Evolutionary conservation across 2,888 invertebrate genomes (phyloP).

Genomic region (Esperia sulphurella): DNA sequence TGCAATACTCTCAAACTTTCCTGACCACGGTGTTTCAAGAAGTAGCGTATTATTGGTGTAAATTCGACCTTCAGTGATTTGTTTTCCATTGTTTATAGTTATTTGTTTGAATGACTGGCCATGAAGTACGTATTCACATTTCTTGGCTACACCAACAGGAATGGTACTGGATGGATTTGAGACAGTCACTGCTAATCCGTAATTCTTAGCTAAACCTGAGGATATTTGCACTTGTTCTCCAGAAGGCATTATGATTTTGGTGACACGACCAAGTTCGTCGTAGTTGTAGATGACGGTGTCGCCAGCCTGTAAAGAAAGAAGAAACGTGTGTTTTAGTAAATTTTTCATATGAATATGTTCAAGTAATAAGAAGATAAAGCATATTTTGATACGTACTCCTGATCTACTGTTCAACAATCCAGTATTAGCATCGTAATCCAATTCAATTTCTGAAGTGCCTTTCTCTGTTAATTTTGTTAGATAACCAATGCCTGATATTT

Average conservation of each 20-base stretch:
- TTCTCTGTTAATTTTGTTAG: constrained; percentile 93
- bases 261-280: constrained; percentile 92
- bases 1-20: constrained; percentile 86
- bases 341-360: too few species aligned
- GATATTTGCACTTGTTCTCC: constrained; percentile 91
- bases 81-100: constrained; percentile 84
- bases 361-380: background rate
- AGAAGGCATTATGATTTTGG: constrained; percentile 92
- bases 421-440: constrained; percentile 94
- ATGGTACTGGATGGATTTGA: constrained; percentile 75
- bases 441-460: constrained; percentile 91
- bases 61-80: constrained; percentile 86
- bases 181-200: constrained; percentile 87
- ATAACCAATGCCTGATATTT: constrained; percentile 95
- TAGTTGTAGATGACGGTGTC: constrained; percentile 95
- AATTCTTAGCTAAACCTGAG: constrained; percentile 87
- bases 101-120: constrained; percentile 84
- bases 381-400: constrained; percentile 77
- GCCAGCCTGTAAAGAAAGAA: constrained; percentile 80
- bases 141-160: constrained; percentile 76
- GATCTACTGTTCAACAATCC: constrained; percentile 92
- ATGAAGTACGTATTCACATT: constrained; percentile 80
- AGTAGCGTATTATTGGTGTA: constrained; percentile 89
- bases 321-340: background rate
- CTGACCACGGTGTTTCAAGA: constrained; percentile 87